Conservation (phyloP, 2,113 vertebrate genomes). For the Tretioscincus oriximinensis region DNA sequence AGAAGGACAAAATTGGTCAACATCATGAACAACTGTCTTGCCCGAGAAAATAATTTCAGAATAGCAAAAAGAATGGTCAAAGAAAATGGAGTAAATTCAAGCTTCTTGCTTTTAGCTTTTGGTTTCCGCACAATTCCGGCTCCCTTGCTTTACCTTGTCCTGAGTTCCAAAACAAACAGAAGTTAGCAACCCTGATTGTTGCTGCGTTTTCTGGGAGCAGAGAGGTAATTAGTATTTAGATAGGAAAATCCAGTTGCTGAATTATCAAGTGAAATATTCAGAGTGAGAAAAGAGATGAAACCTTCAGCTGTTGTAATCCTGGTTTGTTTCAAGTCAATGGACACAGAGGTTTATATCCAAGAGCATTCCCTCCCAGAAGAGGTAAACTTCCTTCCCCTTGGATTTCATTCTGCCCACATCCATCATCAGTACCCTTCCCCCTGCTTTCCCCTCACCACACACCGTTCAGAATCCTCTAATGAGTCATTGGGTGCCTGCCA, state of each 20-base stretch:
- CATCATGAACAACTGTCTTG: neutral
- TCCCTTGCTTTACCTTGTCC: neutral
- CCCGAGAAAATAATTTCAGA: neutral
- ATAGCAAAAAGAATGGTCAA: neutral
- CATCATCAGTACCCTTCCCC: neutral
- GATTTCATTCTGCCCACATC: neutral
- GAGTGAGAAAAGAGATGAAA: neutral
- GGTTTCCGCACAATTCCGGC: neutral
- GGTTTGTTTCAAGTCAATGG: neutral
- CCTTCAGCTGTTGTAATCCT: neutral
- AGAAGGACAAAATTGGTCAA: neutral
- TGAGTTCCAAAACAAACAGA: neutral
- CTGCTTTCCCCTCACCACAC: neutral
- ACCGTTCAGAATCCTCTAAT: neutral
- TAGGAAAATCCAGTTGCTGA: neutral
- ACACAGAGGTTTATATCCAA: conserved; percentile 2
- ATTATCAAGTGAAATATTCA: neutral
- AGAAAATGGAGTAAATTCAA: neutral
- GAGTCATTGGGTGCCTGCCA: conserved; percentile 9
- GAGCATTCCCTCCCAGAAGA: neutral
- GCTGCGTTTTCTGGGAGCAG: neutral
- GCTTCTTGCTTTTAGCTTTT: neutral
- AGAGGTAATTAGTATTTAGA: neutral
- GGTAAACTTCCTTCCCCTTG: conserved; percentile 7
- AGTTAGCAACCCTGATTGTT: too few species aligned